Evolutionary conservation across 1,140 invertebrate species (phyloP).

Genomic region (Caerostris extrusa): DNA sequence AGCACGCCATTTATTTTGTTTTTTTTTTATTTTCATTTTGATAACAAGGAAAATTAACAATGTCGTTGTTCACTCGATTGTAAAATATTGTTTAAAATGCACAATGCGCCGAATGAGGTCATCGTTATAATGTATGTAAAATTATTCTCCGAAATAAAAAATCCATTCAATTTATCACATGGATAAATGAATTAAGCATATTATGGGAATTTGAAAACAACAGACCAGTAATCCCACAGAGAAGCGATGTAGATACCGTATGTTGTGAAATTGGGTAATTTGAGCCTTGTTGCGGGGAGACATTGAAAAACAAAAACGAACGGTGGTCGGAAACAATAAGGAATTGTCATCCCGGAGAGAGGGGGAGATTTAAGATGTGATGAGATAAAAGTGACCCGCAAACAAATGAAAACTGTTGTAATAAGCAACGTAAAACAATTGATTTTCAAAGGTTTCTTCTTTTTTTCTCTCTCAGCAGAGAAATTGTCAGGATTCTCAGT

Average conservation of each 20-base stretch:
- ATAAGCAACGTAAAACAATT: not conserved
- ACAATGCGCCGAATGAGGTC: not conserved
- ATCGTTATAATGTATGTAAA: not conserved
- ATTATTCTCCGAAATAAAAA: not conserved
- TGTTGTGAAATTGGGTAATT: constrained; percentile 39
- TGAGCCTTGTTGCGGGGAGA: not conserved
- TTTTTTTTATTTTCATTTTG: too few relatives aligned
- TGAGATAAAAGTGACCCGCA: constrained; percentile 43
- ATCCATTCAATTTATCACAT: not conserved
- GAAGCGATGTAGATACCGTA: not conserved
- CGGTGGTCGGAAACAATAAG: constrained; percentile 23
- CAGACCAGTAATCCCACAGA: not conserved
- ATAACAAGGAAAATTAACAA: too few relatives aligned
- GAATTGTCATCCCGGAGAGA: not conserved
- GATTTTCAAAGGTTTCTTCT: constrained; percentile 31
- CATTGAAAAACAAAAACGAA: constrained; percentile 20
- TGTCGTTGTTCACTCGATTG: too few relatives aligned
- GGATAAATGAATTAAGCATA: not conserved
- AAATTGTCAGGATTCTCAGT: constrained; percentile 18
- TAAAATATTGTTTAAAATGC: too few relatives aligned
- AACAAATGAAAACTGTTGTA: constrained; percentile 40
- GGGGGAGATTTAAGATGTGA: constrained; percentile 1
- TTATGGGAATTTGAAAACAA: constrained; percentile 10
- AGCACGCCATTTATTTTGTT: too few relatives aligned
- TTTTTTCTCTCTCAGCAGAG: not conserved